Evolutionary conservation across 1,140 invertebrate genomes (phyloP).

Genomic region (Drosophila truncata): DNA sequence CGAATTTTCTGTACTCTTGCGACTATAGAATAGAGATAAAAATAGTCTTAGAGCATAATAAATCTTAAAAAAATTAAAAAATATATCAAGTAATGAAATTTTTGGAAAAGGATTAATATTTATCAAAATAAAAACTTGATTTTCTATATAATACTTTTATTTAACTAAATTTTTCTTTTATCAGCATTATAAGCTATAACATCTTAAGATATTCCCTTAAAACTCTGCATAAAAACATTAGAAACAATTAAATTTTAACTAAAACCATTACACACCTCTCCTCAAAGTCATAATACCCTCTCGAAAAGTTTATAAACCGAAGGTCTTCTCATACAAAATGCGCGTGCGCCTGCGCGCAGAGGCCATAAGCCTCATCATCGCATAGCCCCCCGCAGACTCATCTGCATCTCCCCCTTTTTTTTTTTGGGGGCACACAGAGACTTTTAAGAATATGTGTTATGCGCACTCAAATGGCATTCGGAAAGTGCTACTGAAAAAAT

Average conservation of each 20-base stretch:
- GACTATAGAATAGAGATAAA: not conserved
- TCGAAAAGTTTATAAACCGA: slow-evolving; percentile 1
- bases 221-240: not conserved
- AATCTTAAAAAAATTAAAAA: not conserved
- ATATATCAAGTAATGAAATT: too few relatives aligned
- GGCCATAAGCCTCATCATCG: slow-evolving; percentile 46
- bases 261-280: not conserved
- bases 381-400: slow-evolving; percentile 15
- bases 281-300: not conserved
- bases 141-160: too few relatives aligned
- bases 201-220: not conserved
- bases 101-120: too few relatives aligned
- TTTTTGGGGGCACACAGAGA: slow-evolving; percentile 44
- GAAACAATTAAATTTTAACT: not conserved
- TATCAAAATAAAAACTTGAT: too few relatives aligned
- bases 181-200: too few relatives aligned
- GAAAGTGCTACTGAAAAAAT: slow-evolving; percentile 81
- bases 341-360: slow-evolving; percentile 59
- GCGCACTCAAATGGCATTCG: slow-evolving; percentile 82
- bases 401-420: slow-evolving; percentile 29
- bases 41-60: too few relatives aligned
- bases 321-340: slow-evolving; percentile 30
- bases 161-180: too few relatives aligned
- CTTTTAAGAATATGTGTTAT: slow-evolving; percentile 79
- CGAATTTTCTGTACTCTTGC: slow-evolving; percentile 14